phyloP scores from a whole-genome alignment of 2,797 vertebrate species.

The Takifugu ocellatus region DNA sequence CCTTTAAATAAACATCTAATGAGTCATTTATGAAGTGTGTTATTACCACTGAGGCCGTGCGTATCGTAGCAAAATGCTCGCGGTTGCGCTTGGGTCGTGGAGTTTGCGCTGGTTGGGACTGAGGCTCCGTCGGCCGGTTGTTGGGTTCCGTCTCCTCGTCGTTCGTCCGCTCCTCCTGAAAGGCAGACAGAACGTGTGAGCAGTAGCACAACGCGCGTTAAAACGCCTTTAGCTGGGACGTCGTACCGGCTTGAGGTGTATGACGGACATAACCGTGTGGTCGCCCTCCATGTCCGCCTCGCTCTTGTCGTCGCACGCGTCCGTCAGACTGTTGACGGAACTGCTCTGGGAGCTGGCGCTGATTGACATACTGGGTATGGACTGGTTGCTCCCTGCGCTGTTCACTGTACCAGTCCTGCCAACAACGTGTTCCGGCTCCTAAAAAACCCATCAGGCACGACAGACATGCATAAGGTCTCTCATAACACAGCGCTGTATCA shows the following conservation, averaged over 20 bases:
- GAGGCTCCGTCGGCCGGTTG: conserved; percentile 82
- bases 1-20: neutral
- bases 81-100: conserved; percentile 93
- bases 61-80: conserved; percentile 98
- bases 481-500: neutral
- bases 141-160: conserved; percentile 84
- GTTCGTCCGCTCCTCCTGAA: conserved; percentile 87
- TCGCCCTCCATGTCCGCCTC: conserved; percentile 95
- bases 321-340: conserved; percentile 98
- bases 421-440: conserved; percentile 91
- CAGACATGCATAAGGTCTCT: conserved; percentile 17
- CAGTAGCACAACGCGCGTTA: neutral
- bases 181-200: conserved; percentile 5
- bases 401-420: conserved; percentile 95
- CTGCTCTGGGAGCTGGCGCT: conserved; percentile 99
- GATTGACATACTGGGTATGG: conserved; percentile 99
- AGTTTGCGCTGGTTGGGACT: conserved; percentile 85
- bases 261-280: conserved; percentile 97
- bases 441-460: conserved; percentile 14
- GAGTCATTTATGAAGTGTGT: conserved; percentile 1
- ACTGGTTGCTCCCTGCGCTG: conserved; percentile 98
- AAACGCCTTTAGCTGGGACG: neutral
- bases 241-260: conserved; percentile 91
- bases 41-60: conserved; percentile 94
- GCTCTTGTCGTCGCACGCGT: conserved; percentile 93